Conservation (phyloP, 2,888 invertebrate species). For the Plagiodera versicolora region DNA sequence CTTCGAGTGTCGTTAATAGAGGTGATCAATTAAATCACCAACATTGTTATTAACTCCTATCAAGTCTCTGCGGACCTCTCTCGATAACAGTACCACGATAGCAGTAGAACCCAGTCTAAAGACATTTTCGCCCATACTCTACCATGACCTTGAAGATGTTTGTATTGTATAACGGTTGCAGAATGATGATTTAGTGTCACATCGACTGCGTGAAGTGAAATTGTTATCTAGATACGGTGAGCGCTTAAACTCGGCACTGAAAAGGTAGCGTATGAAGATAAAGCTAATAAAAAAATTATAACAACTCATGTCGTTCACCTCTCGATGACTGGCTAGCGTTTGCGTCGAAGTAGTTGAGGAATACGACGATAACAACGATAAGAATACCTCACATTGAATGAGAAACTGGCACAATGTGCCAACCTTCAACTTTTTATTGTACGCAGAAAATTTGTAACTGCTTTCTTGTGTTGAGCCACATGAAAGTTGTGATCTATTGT, state of each 20-base stretch:
- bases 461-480: too few species aligned
- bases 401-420: too few species aligned
- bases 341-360: too few species aligned
- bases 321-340: conserved; percentile 20
- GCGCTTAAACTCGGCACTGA: neutral
- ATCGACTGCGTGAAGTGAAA: neutral
- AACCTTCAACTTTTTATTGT: too few species aligned
- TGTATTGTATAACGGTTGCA: neutral
- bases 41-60: neutral
- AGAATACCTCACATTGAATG: too few species aligned
- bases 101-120: too few species aligned
- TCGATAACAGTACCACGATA: neutral
- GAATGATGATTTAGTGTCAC: neutral
- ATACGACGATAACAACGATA: too few species aligned
- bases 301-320: conserved; percentile 39
- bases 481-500: too few species aligned
- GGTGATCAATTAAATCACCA: neutral
- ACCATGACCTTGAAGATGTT: too few species aligned
- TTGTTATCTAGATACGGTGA: neutral
- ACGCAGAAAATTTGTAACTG: too few species aligned
- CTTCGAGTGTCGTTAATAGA: neutral
- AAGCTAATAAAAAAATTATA: conserved; percentile 34
- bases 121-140: too few species aligned
- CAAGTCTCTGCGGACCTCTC: neutral
- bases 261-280: conserved; percentile 17